Percentiles rank a stretch among this genome's conserved stretches.
These are phyloP conservation scores for Oncorhynchus keta DNA, from an alignment of 2,113 vertebrate genomes.

Conservation along the genomic window DNA sequence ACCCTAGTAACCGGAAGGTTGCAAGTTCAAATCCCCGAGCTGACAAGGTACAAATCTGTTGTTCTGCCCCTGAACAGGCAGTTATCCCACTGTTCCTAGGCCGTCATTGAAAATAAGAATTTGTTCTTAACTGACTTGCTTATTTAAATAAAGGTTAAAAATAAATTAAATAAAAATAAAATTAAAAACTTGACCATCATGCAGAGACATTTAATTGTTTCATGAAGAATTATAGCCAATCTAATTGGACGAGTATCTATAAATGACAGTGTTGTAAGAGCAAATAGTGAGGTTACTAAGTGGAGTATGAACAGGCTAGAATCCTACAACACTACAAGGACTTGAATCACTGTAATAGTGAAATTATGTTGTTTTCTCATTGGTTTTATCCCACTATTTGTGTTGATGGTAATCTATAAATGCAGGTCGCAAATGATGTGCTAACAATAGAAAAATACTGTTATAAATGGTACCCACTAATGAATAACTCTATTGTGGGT, in stretches of 20 bases:
- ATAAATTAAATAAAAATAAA: no score
- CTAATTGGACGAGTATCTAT: conserved; percentile 11
- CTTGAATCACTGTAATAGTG: conserved; percentile 13
- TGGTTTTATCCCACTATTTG: conserved; percentile 8
- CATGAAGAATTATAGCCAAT: conserved; percentile 45
- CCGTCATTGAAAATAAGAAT: no score
- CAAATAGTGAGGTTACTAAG: conserved; percentile 49
- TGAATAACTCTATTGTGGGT: conserved; percentile 62
- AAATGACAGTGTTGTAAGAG: conserved; percentile 1
- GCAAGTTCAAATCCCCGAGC: no score
- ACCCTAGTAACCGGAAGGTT: conserved; percentile 31
- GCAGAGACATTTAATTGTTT: conserved; percentile 75
- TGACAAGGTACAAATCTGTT: no score
- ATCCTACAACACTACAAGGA: conserved; percentile 30
- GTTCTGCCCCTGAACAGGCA: no score
- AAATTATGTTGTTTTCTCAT: conserved; percentile 2
- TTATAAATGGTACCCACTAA: conserved; percentile 25
- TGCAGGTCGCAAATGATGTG: not conserved
- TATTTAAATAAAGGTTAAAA: no score
- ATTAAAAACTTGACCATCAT: conserved; percentile 60
- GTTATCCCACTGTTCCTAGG: no score
- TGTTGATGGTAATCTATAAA: conserved; percentile 20
- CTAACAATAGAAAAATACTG: conserved; percentile 13
- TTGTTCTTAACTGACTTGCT: no score
- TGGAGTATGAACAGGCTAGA: conserved; percentile 39